Base-by-base conservation (phyloP, 2,797 vertebrate species). In the Merluccius polli region DNA sequence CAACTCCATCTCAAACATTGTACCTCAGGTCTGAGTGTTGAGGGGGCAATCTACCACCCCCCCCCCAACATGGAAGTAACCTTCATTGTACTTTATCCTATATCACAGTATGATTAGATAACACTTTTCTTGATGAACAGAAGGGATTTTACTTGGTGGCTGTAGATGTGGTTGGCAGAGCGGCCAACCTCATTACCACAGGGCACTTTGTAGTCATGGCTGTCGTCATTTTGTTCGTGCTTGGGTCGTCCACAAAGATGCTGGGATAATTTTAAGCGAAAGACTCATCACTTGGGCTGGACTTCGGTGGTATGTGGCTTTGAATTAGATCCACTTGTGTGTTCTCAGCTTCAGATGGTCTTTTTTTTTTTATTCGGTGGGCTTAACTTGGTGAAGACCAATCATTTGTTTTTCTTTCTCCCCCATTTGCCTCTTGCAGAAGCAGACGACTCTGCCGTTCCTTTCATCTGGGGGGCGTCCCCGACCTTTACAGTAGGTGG, bases 381-480 rank as follows among this genome's bases (percentile, higher is more conserved):
- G 24, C 24, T 11, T 27, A 27, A 27, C 52, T 59, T n/a, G 6
- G 33, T 3, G 8, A 35, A 8, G 33, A 35, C 8, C 33, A 38
- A 38, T 8, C 11, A 9, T 38, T 38, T 38, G 6, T 38, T 8
- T 38, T 7, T 38, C 11, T 38, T 38, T 38, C 11, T 38, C 75
- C 21, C 0, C 4, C 2, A 0, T n/a, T 70, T 77, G 73, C 21
- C 67, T 76, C 4, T 79, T 85, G 72, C 88, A 94, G 93, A 94
- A 69, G 75, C 35, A 0, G 90, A 92, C 32, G 77, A 89, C 12
- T 0, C 0, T 2, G 82, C 83, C 1, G 0, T 4, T 27, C 78
- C 87, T 0, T 94, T 94, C 75, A 78, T 93, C 32, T 93, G 90
- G 90, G 91, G 93, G 0, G 27, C 65, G 0, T 16, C 67, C 13